Evolutionary conservation across 2,797 vertebrate species (phyloP).

Genomic region (Adelosebastes latens): DNA sequence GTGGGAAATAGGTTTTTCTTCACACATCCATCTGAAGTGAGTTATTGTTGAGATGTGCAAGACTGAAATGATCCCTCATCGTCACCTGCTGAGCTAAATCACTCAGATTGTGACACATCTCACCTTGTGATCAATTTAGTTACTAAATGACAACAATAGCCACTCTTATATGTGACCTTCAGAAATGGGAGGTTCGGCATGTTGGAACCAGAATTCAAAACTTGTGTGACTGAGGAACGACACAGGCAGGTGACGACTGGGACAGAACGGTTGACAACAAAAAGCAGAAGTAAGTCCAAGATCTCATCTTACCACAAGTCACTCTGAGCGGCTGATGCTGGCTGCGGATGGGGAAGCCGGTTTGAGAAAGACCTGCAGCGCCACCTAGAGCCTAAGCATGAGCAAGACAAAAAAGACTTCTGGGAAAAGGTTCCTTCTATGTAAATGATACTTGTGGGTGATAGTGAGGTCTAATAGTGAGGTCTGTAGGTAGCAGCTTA

Average conservation of each 20-base stretch:
- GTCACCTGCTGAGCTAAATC: too few relatives aligned
- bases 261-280: neutral
- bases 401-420: neutral
- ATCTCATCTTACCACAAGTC: conserved; percentile 41
- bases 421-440: neutral
- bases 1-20: neutral
- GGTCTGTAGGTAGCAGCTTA: neutral
- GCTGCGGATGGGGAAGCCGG: conserved; percentile 13
- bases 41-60: too few relatives aligned
- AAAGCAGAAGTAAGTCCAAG: neutral
- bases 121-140: neutral
- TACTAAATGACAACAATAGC: neutral
- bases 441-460: neutral
- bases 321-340: conserved; percentile 44
- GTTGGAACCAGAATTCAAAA: neutral
- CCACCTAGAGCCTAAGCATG: conserved; percentile 43
- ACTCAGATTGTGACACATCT: too few relatives aligned
- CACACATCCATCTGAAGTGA: too few relatives aligned
- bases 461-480: neutral
- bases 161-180: neutral
- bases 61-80: too few relatives aligned
- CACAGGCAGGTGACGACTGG: neutral
- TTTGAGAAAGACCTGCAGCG: conserved; percentile 24
- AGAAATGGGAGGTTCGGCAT: neutral
- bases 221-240: neutral